Conservation (phyloP, 2,888 invertebrate species). For the Agrochola macilenta region DNA sequence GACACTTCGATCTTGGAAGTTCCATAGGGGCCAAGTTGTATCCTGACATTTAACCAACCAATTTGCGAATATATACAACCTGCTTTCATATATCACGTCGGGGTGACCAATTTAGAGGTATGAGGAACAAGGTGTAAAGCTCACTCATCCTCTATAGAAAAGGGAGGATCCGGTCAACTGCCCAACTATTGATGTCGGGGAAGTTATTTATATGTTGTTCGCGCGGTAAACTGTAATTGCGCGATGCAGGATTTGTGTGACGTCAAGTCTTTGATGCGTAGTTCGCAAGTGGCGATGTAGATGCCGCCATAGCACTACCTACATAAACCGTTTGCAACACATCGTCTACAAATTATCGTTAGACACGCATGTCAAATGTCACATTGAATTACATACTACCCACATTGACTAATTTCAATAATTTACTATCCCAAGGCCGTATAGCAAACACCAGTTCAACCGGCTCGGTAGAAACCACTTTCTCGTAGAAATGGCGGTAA, state of each 20-base stretch:
- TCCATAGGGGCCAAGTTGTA: conserved; percentile 13
- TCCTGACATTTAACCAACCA: conserved; percentile 10
- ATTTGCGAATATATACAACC: conserved; percentile 2
- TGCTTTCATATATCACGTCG: background rate
- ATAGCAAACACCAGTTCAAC: conserved; percentile 28
- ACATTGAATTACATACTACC: conserved; percentile 8
- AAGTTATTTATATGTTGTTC: too few relatives aligned
- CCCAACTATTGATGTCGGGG: too few relatives aligned
- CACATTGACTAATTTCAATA: conserved; percentile 19
- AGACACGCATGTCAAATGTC: conserved; percentile 37
- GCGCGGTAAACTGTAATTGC: too few relatives aligned
- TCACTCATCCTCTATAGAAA: too few relatives aligned
- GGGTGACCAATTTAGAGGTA: too few relatives aligned
- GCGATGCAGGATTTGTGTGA: too few relatives aligned
- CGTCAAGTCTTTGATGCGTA: too few relatives aligned
- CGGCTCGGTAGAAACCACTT: conserved; percentile 54
- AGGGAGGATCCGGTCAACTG: too few relatives aligned
- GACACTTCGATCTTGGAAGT: background rate
- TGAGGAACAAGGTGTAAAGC: too few relatives aligned
- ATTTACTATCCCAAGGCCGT: conserved; percentile 52
- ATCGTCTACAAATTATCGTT: conserved; percentile 1
- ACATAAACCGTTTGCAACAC: conserved; percentile 3
- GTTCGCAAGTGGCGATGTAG: too few relatives aligned
- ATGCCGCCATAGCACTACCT: background rate
- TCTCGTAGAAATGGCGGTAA: conserved; percentile 64